A percentile compares a stretch with the other conserved stretches of the same genome.
These are phyloP conservation scores for Antitype chi DNA, from an alignment of 2,888 invertebrate species.

Conservation along the genomic window DNA sequence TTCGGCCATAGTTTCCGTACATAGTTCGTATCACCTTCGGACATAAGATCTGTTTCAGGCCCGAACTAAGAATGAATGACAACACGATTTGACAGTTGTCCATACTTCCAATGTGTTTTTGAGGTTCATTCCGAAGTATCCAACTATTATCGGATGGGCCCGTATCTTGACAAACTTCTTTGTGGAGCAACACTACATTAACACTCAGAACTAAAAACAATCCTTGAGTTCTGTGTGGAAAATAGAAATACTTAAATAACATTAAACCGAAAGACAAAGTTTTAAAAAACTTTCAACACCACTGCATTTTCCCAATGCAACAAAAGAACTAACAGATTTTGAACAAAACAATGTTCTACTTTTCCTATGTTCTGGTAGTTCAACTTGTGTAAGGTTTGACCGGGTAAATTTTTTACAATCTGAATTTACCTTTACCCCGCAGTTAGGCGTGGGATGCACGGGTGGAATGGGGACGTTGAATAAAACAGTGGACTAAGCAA, in stretches of 20 bases:
- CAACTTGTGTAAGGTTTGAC: conserved; percentile 12
- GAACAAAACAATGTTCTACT: conserved; percentile 6
- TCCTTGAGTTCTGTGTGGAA: no score
- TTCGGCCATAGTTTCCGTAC: no score
- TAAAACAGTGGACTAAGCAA: conserved; percentile 72
- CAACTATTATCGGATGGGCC: no score
- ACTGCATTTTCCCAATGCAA: conserved; percentile 15
- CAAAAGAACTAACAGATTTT: conserved; percentile 6
- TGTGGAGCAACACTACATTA: background rate
- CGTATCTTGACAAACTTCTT: background rate
- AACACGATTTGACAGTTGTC: no score
- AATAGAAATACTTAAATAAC: conserved; percentile 9
- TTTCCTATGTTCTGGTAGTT: background rate
- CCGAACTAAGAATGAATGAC: no score
- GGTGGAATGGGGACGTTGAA: conserved; percentile 63
- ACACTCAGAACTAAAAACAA: background rate
- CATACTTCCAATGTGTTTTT: no score
- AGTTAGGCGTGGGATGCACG: conserved; percentile 53
- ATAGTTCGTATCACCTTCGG: no score
- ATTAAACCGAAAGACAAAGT: conserved; percentile 14
- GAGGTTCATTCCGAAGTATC: no score
- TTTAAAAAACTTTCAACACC: conserved; percentile 36
- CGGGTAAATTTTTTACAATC: conserved; percentile 48
- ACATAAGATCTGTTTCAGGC: no score
- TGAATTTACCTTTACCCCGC: conserved; percentile 60